Percentiles rank a stretch among this genome's conserved stretches.
Evolutionary conservation across 2,797 vertebrate species (phyloP).

Genomic region (Fundulus diaphanus): DNA sequence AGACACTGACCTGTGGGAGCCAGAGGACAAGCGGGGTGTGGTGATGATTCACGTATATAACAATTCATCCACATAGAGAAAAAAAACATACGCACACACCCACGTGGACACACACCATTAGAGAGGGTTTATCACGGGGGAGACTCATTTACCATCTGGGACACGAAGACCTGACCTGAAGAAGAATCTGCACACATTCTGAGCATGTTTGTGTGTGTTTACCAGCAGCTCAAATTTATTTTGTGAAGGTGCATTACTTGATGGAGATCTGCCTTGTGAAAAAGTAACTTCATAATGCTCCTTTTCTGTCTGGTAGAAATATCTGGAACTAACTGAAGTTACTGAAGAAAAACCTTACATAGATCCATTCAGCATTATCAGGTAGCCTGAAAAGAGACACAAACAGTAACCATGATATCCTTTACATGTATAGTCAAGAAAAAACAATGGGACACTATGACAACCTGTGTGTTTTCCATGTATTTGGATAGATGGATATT

Average conservation of each 20-base stretch:
- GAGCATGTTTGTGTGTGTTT: constrained; percentile 11
- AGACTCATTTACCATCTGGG: constrained; percentile 38
- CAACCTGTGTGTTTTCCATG: too few relatives aligned
- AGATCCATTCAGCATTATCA: not conserved
- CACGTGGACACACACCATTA: constrained; percentile 16
- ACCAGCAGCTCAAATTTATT: not conserved
- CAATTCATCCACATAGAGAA: constrained; percentile 47
- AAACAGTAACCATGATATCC: too few relatives aligned
- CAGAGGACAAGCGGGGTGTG: not conserved
- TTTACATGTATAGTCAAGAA: too few relatives aligned
- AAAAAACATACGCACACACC: not conserved
- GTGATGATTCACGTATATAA: constrained; percentile 27
- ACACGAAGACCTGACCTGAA: constrained; percentile 37
- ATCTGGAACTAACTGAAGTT: not conserved
- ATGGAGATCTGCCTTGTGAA: constrained; percentile 13
- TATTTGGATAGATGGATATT: too few relatives aligned
- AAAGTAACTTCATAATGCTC: constrained; percentile 18
- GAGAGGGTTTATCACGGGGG: constrained; percentile 38
- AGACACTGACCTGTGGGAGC: constrained; percentile 51
- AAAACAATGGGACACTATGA: too few relatives aligned
- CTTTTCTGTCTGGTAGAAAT: not conserved
- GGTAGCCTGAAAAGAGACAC: not conserved
- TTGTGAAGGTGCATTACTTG: not conserved
- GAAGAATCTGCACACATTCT: constrained; percentile 10
- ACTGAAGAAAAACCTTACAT: not conserved